Evolutionary conservation across 2,888 invertebrate genomes (phyloP).

Genomic region (Ormyrus pomaceus): DNA sequence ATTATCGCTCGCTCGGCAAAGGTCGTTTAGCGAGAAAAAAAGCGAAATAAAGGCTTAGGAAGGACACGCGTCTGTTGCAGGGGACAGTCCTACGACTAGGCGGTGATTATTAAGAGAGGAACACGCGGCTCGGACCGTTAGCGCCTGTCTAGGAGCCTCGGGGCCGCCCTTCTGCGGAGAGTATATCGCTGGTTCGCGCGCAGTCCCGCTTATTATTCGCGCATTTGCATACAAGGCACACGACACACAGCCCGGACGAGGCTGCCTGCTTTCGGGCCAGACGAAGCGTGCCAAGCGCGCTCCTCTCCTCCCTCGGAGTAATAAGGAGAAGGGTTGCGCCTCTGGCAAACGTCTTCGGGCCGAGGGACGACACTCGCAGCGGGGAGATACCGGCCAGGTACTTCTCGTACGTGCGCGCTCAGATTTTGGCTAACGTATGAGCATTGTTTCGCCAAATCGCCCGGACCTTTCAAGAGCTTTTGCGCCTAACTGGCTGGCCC

Average conservation of each 20-base stretch:
- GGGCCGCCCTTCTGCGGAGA: background rate
- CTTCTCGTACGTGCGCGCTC: background rate
- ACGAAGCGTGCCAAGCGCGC: constrained; percentile 32
- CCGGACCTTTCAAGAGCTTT: background rate
- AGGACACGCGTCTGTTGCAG: background rate
- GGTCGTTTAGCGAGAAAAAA: background rate
- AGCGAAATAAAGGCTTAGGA: background rate
- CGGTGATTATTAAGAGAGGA: background rate
- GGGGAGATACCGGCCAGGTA: background rate
- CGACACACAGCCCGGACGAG: constrained; percentile 31
- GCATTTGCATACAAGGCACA: constrained; percentile 58
- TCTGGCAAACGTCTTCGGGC: background rate
- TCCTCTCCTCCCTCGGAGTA: background rate
- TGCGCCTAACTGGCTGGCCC: background rate
- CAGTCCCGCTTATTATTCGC: constrained; percentile 54
- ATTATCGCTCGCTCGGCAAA: constrained; percentile 35
- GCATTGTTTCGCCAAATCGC: constrained; percentile 26
- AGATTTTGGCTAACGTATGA: background rate
- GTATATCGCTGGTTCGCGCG: constrained; percentile 8
- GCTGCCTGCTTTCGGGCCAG: constrained; percentile 8
- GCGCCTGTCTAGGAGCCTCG: constrained; percentile 11
- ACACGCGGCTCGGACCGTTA: constrained; percentile 49
- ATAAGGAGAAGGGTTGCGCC: background rate
- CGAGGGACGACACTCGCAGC: background rate
- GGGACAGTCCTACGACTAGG: background rate